A percentile compares a stretch with the other conserved stretches of the same genome.
These are phyloP conservation scores for Strix uralensis DNA, from an alignment of 2,113 vertebrate species.

Conservation along the genomic window DNA sequence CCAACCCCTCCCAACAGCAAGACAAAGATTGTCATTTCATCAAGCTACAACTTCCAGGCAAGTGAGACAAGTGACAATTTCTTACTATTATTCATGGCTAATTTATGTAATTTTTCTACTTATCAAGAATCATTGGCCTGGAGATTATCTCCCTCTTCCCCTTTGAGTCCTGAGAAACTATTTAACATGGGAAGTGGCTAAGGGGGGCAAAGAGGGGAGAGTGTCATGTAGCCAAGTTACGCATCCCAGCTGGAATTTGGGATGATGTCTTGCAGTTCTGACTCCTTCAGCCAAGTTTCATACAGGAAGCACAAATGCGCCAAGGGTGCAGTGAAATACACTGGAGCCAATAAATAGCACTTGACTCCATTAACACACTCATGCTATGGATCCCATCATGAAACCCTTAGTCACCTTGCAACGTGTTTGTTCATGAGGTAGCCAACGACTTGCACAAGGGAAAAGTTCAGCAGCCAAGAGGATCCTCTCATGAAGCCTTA, in stretches of 20 bases:
- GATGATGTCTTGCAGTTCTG: constrained; percentile 35
- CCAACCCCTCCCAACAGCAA: not conserved
- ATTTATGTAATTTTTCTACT: constrained; percentile 29
- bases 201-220: not conserved
- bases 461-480: not conserved
- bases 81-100: constrained; percentile 19
- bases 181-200: constrained; percentile 23
- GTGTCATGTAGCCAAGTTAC: constrained; percentile 44
- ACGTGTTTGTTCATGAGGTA: not conserved
- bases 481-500: not conserved
- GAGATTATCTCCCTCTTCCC: constrained; percentile 19
- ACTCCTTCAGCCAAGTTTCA: constrained; percentile 12
- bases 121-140: not conserved
- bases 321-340: not conserved
- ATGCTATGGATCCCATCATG: not conserved
- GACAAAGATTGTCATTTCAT: not conserved
- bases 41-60: constrained; percentile 5
- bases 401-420: not conserved
- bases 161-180: constrained; percentile 47
- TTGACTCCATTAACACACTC: not conserved
- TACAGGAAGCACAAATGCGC: not conserved
- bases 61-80: constrained; percentile 25
- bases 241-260: constrained; percentile 59
- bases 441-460: not conserved
- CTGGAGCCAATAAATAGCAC: constrained; percentile 26